Base-by-base conservation (phyloP, 2,888 invertebrate species). In the Epinotia brunnichana region DNA sequence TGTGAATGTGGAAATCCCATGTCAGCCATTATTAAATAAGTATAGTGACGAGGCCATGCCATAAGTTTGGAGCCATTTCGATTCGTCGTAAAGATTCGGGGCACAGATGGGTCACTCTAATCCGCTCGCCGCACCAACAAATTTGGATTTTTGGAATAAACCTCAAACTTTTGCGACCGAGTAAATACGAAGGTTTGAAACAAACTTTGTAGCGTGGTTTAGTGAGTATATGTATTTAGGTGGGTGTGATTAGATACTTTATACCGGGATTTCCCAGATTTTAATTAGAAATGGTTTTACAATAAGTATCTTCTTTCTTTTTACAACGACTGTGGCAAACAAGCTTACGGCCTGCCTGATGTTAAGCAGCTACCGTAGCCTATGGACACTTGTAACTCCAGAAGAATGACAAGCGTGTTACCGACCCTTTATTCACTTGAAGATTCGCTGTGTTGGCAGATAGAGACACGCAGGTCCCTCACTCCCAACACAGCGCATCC, bases 171-270 rank as follows among this genome's bases (percentile, higher is more conserved):
- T 61, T 61, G 61, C 53, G 41, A 61, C 69, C 39, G 39, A 60
- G 53, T 41, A 69, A 61, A 69, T 69, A 54, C 60, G 60, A 69
- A 69, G 69, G 68, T 61, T 61, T 19, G 15, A 39, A 64, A 53
- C 51, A 66, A 66, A 54, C 41, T 66, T 64, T 10, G 19, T 21
- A 9, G 54, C 19, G 51, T 64, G 35, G 60, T 69, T 61, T 53
- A 39, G n/a, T 11, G 39, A 39, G 60, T 69, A 60, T 69, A n/a
- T n/a, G n/a, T n/a, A 61, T 61, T 69, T 41, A 54, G 53, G 39
- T 51, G 15, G 13, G 3, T 21, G 24, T 64, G 10, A 19, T 57
- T 64, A 15, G 35, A 5, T 48, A 48, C 5, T 15, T 39, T 19
- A 53, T 19, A 2, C 53, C 19, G 11, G 10, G n/a, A n/a, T n/a